Base-by-base conservation (phyloP, 1,140 invertebrate genomes). In the Octopus bimaculoides region DNA sequence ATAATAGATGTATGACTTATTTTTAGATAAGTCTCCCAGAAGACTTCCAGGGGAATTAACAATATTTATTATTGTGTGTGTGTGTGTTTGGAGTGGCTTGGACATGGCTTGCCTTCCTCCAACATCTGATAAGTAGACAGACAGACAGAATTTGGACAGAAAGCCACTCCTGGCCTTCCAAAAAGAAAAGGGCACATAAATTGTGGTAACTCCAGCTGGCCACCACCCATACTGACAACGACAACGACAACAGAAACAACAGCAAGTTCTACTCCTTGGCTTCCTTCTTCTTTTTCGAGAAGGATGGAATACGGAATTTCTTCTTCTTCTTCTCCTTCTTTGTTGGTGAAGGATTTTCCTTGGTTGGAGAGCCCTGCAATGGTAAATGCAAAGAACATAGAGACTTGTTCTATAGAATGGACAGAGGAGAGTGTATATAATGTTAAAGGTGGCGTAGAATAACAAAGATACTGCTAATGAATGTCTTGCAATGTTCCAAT, bases 241-340 rank as follows among this genome's bases (percentile, higher is more conserved):
- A 71, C 66, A 17, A 71, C 66, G 9, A 76, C 75, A 76, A 76
- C 75, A 54, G 41, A 53, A 52, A 76, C 53, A 76, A 53, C 53
- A 54, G 20, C 14, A 14, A 76, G 53, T 52, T 76, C 53, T 54
- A 76, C 74, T 53, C 74, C 52, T 52, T 53, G 82, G 88, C 87
- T 26, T 85, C 86, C 83, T 89, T 89, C 83, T 89, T 89, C 74
- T 83, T 85, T 84, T 88, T 88, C 77, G 87, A 88, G 83, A 90
- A 90, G 55, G 88, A 89, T 75, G 88, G 89, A 85, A 90, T 89
- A 78, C 88, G 85, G 83, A 90, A 89, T 81, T 89, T 89, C 83
- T 88, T 88, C 84, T 89, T 89, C 84, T 90, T 87, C 81, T 86
- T 90, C 78, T 88, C 86, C 81, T 88, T 86, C 82, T 89, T 89